Conservation (phyloP, 2,888 invertebrate species). For the Tinea pellionella region DNA sequence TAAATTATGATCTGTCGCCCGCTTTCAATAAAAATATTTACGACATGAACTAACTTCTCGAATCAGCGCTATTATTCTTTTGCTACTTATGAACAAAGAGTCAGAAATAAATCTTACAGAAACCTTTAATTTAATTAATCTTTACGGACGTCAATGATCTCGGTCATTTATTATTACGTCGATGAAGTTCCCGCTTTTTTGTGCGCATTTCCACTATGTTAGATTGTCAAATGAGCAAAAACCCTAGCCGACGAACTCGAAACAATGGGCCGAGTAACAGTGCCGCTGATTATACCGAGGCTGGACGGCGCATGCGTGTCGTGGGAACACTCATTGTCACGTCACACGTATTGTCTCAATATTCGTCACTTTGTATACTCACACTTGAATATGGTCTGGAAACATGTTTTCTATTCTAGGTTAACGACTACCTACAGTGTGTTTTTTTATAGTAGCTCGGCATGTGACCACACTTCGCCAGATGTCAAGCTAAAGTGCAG, state of each 20-base stretch:
- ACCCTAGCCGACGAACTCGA: constrained; percentile 30
- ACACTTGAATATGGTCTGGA: constrained; percentile 13
- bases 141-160: neutral
- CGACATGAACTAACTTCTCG: neutral
- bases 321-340: constrained; percentile 21
- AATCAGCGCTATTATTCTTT: neutral
- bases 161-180: constrained; percentile 12
- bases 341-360: constrained; percentile 9
- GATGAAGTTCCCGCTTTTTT: constrained; percentile 24
- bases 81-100: neutral
- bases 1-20: neutral
- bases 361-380: constrained; percentile 16
- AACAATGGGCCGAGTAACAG: constrained; percentile 39
- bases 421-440: no score
- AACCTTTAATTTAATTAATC: neutral
- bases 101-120: neutral
- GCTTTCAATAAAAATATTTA: neutral
- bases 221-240: constrained; percentile 39
- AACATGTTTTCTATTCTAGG: constrained; percentile 17
- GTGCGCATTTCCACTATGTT: constrained; percentile 39
- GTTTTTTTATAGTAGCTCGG: no score
- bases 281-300: constrained; percentile 26
- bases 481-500: no score
- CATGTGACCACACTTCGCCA: no score
- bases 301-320: constrained; percentile 21